Evolutionary conservation across 2,888 invertebrate genomes (phyloP), one percentile per base, ranked within the genome.

Genomic region (Eristalis tenax): DNA sequence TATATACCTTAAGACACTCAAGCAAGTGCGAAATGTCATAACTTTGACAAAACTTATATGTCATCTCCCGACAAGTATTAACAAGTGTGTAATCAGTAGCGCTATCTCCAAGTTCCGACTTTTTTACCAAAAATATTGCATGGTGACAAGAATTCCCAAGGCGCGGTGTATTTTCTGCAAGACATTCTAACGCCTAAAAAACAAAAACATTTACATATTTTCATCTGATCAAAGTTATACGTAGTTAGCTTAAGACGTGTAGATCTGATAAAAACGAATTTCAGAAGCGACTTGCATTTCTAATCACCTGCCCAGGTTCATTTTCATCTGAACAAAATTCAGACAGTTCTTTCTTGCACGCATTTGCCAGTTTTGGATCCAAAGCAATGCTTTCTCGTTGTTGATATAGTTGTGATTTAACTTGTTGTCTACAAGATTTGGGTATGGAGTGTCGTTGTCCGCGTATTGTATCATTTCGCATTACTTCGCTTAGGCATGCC

Each of bases 351-450:
- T 93, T 92, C 76, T 95, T 94, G 92, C 99, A 99, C 5, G 96
- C 96, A 88, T 95, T 95, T 91, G 96, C 97, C 75, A 99, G 93
- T 89, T 95, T 95, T 0, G 97, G 97, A 93, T 99, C 98, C 85
- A 97, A 95, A 88, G 96, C 95, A 88, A 98, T 96, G 91, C 95
- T 97, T 93, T 99, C 99, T 89, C 97, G 95, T 92, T 98, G 97
- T 91, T 98, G 98, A 90, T 98, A 96, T 32, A 99, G 94, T 91
- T 99, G 98, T 69, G 97, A 96, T 91, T 96, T 95, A 22, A 99
- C 94, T 92, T 99, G 98, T 91, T 97, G 97, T 40, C 98, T 95
- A 91, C 99, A 99, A 26, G 97, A 97, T 92, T 96, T 97, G 4
- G 96, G 95, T 90, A 99, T 96, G 88, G 96, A 95, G 89, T 97